Base-by-base conservation (phyloP, 92 coral and sea anemone species). In the Palythoa grandiflora region DNA sequence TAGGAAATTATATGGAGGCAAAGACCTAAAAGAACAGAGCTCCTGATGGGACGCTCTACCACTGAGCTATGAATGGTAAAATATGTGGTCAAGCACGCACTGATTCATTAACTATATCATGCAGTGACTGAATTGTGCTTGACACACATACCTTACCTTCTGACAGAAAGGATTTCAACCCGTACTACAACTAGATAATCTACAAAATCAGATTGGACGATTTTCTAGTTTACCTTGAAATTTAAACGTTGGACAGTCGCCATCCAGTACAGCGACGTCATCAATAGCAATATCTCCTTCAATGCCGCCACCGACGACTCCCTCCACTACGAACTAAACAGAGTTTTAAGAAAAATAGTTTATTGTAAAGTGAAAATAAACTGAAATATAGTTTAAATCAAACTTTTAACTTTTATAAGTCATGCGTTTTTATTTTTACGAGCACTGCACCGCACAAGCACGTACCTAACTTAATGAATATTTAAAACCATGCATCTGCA, bases 241-340 rank as follows among this genome's bases (percentile, higher is more conserved):
- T 16, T 44, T 51, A 2, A 81, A 39, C 20, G 47, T 81, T 35
- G 73, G 48, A 44, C 86, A 81, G 75, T 40, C 6, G 47, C 36
- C 75, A 48, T 81, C 75, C 19, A 81, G 44, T 1, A 81, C 20
- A 13, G 28, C 66, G 52, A 81, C 40, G 36, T 81, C 75, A 38
- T 81, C 86, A 81, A 81, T 28, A n/a, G 86, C 86, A 0, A 81
- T 48, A 51, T 81, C 86, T 8, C 86, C 86, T 52, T 81, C 86
- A 21, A 47, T 11, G 75, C 86, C 86, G 16, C 35, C 8, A 13
- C 86, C 86, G 19, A 81, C 86, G n/a, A 81, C 75, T n/a, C 86
- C 86, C 21, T 81, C 86, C 6, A 81, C 60, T 5, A 81, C 86
- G 44, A 81, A 81, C 86, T 81, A 66, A 21, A 80, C 54, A 6